Conservation (phyloP, 2,113 vertebrate species). For the Lagenorhynchus albirostris region DNA sequence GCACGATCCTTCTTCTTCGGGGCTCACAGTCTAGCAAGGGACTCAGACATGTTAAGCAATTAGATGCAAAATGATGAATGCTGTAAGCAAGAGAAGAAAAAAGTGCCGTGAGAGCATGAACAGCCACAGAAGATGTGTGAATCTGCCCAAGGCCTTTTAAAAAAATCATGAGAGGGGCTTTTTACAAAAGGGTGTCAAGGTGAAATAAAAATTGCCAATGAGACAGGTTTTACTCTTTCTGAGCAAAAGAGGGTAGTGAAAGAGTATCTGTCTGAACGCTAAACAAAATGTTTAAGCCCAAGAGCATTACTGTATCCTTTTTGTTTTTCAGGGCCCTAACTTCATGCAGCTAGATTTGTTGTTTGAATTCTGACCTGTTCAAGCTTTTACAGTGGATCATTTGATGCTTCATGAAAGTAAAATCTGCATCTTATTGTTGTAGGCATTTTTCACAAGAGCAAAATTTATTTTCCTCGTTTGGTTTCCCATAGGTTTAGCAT, state of each 20-base stretch:
- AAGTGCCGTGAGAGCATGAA: not conserved
- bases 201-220: slow-evolving; percentile 15
- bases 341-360: slow-evolving; percentile 5
- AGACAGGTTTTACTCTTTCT: slow-evolving; percentile 17
- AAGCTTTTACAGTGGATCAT: not conserved
- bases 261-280: slow-evolving; percentile 8
- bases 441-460: slow-evolving; percentile 15
- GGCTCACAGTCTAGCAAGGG: not conserved
- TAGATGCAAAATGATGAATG: not conserved
- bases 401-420: slow-evolving; percentile 25
- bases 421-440: not conserved
- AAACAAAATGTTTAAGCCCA: not conserved
- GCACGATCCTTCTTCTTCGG: not conserved
- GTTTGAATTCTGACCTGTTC: not conserved
- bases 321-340: not conserved
- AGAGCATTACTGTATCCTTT: not conserved
- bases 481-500: not conserved
- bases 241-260: not conserved
- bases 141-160: not conserved
- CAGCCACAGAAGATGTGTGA: not conserved
- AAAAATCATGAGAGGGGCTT: not conserved
- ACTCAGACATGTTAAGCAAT: slow-evolving; percentile 29
- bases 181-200: slow-evolving; percentile 29
- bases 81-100: not conserved
- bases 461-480: not conserved